Conservation (phyloP, 35 echinoderm and acorn worm species). For the Stichopus chloronotus region DNA sequence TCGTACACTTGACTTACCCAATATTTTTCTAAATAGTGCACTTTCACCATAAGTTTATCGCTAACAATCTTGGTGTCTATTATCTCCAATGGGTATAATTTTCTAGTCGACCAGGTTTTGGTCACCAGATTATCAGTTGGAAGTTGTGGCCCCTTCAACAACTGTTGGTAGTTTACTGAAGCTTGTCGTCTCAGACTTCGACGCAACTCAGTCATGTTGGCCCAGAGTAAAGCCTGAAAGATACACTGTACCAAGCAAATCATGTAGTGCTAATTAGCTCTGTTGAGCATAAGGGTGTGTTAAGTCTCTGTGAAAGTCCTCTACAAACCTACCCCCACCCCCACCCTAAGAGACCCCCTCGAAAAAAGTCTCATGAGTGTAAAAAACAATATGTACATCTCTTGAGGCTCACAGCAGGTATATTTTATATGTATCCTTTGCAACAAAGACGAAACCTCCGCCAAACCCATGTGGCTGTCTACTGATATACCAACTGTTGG, state of each 20-base stretch:
- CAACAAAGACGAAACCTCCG: background rate
- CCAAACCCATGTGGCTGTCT: background rate
- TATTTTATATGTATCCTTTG: constrained; percentile 10
- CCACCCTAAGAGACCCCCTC: background rate
- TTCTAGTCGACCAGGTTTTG: constrained; percentile 55
- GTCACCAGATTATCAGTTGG: background rate
- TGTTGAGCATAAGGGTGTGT: background rate
- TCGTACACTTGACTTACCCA: constrained; percentile 51
- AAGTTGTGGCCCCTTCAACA: constrained; percentile 27
- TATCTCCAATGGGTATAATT: constrained; percentile 51
- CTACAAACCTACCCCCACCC: background rate
- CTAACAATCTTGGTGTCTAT: constrained; percentile 43
- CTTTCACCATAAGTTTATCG: constrained; percentile 54
- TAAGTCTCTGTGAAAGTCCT: background rate
- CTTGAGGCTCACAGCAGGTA: background rate
- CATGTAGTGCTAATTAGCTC: background rate
- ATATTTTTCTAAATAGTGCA: constrained; percentile 52
- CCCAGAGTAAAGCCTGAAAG: background rate
- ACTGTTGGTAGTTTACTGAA: constrained; percentile 36
- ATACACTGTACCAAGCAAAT: constrained; percentile 1
- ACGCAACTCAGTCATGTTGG: constrained; percentile 17
- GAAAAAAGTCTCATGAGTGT: background rate
- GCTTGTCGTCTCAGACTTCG: constrained; percentile 2
- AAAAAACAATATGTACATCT: too few relatives aligned
- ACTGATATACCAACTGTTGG: too few relatives aligned